Base-by-base conservation (phyloP, 2,797 vertebrate genomes). In the Kryptolebias ocellatus region DNA sequence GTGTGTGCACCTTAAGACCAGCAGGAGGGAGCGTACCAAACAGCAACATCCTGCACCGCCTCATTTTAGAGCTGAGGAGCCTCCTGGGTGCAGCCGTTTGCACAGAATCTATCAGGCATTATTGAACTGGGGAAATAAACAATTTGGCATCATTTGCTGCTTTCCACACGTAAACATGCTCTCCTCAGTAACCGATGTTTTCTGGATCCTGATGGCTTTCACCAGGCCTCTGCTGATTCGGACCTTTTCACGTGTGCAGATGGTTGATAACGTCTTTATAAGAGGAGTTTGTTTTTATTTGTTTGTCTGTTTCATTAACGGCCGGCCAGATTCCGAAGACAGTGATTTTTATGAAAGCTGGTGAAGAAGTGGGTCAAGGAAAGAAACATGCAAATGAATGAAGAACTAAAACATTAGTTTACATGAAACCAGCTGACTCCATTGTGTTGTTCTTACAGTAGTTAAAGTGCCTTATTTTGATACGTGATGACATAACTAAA, bases 101-200 rank as follows among this genome's bases (percentile, higher is more conserved):
- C 9, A 44, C 42, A 58, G 27, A 58, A 45, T 16, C 15, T 17
- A 59, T 59, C 4, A 60, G 45, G 2, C 11, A 18, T 24, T 10
- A 50, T 50, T 50, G 7, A 50, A 11, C 20, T 50, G 9, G 17
- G 20, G 20, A 50, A 18, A 37, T 18, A 60, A 37, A 50, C 31
- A 31, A 49, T 29, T 50, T 60, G 34, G n/a, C 29, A 49, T 31
- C 46, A 60, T 60, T 31, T 60, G 46, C 29, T 34, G 29, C 29
- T 50, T 60, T 50, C 29, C 5, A 34, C 17, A 60, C 12, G 28
- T 29, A 37, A n/a, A 60, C 18, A 12, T n/a, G 18, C 46, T 50
- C n/a, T 37, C 37, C 58, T 49, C 58, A 60, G 11, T 15, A 60
- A n/a, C 44, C 18, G 16, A n/a, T 59, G 27, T 47, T 27, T 18